Evolutionary conservation across 2,797 vertebrate genomes (phyloP).

Genomic region (Sebastes kiyomatsui): DNA sequence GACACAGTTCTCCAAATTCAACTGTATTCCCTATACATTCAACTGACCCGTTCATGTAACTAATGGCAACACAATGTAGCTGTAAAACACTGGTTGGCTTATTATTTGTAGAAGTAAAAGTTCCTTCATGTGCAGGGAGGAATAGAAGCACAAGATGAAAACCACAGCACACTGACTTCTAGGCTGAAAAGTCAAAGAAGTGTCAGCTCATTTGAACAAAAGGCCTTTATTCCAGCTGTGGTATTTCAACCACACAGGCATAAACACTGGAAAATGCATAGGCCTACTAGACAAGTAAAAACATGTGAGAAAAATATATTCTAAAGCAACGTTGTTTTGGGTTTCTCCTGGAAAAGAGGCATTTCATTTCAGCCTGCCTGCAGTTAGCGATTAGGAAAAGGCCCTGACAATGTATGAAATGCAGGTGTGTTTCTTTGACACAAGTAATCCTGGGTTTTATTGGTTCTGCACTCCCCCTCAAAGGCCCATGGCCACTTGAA

Average conservation of each 20-base stretch:
- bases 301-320: constrained; percentile 37
- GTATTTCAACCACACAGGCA: constrained; percentile 37
- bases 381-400: constrained; percentile 54
- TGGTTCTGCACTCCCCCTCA: constrained; percentile 66
- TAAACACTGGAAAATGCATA: constrained; percentile 36
- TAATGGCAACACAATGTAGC: background rate
- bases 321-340: constrained; percentile 51
- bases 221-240: constrained; percentile 46
- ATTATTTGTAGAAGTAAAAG: background rate
- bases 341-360: constrained; percentile 32
- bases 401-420: constrained; percentile 61
- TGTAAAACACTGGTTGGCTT: background rate
- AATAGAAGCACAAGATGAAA: constrained; percentile 15
- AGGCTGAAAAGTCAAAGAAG: constrained; percentile 43
- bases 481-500: constrained; percentile 75
- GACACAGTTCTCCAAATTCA: background rate
- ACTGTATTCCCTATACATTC: background rate
- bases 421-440: constrained; percentile 79
- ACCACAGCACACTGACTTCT: constrained; percentile 24
- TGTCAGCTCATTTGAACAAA: constrained; percentile 57
- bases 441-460: constrained; percentile 76
- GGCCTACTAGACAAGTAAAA: constrained; percentile 51
- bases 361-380: constrained; percentile 31
- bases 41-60: background rate
- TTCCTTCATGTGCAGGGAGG: background rate